Base-by-base conservation (phyloP, 1,140 invertebrate species). In the Leucophenga varia region DNA sequence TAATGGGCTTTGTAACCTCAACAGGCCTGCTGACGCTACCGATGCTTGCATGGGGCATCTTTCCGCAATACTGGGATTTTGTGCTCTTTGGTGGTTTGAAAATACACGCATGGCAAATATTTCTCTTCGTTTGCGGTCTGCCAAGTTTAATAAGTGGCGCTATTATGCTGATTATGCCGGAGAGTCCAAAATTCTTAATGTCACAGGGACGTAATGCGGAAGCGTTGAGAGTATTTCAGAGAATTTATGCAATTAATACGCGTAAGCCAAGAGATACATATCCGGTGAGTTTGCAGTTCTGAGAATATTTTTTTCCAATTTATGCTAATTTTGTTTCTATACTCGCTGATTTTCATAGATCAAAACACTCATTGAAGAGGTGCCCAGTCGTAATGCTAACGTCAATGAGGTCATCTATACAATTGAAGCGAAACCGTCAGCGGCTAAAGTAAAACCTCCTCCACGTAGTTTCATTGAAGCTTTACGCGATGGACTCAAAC, bases 101-200 rank as follows among this genome's bases (percentile, higher is more conserved):
- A 46, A 74, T 83, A 20, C 80, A 87, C 65, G 85, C 85, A 1
- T 93, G 89, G 89, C 82, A 89, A 51, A 77, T 91, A 12, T 91
- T 85, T 67, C 72, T 91, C 2, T 74, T 86, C 4, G 54, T 80
- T 0, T 80, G 83, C 51, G 82, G 82, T 0, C 36, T 90, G 17
- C 85, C 88, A 3, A 82, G 82, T 17, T 56, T 91, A 1, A 51
- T 86, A 2, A 83, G 84, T 6, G 82, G 82, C 0, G 39, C 84
- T 6, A 72, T 80, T 0, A 79, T 89, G 38, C 77, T 81, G 20
- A 82, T 82, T 43, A 77, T 90, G 20, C 85, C 87, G 0, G 90
- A 92, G 68, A 91, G 87, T 72, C 89, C 90, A 1, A 90, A 90
- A 69, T 92, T 88, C 69, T 74, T 90, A 0, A 87, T 93, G 82